Conservation (phyloP, 2,888 invertebrate genomes). For the Pecten maximus region DNA sequence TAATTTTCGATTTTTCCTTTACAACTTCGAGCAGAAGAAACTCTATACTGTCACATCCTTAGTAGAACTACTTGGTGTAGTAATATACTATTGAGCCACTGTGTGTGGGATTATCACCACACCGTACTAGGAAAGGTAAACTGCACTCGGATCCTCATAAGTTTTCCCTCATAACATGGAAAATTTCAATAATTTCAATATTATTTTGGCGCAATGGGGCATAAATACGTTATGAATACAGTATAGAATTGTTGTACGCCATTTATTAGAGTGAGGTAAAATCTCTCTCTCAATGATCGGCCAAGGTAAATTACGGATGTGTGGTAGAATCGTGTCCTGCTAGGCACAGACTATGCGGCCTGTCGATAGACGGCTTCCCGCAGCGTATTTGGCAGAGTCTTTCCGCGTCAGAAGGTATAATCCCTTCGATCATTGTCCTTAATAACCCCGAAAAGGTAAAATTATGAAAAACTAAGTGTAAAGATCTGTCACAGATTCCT, state of each 20-base stretch:
- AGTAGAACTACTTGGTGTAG: not conserved
- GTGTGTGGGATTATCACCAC: not conserved
- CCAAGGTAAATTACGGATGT: slow-evolving; percentile 38
- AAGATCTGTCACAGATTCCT: not conserved
- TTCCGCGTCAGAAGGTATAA: slow-evolving; percentile 49
- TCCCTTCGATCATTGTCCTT: slow-evolving; percentile 49
- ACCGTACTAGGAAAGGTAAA: not conserved
- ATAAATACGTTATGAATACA: slow-evolving; percentile 38
- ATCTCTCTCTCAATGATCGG: slow-evolving; percentile 50
- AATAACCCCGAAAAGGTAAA: slow-evolving; percentile 48
- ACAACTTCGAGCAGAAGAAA: not conserved
- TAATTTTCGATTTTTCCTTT: slow-evolving; percentile 3
- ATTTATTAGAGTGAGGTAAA: slow-evolving; percentile 42
- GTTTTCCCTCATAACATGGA: not conserved
- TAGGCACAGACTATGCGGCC: slow-evolving; percentile 40
- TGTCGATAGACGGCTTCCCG: slow-evolving; percentile 53
- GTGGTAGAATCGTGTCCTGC: slow-evolving; percentile 40
- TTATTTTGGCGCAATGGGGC: slow-evolving; percentile 45
- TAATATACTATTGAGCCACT: not conserved
- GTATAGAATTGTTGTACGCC: slow-evolving; percentile 40
- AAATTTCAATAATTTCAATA: slow-evolving; percentile 35
- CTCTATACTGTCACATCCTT: not conserved
- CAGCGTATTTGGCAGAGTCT: slow-evolving; percentile 47
- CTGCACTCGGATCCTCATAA: not conserved
- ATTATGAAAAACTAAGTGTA: not conserved